Evolutionary conservation across 2,113 vertebrate species (phyloP), one percentile per base, ranked within the genome.

Genomic region (Erythrocercus mccallii): DNA sequence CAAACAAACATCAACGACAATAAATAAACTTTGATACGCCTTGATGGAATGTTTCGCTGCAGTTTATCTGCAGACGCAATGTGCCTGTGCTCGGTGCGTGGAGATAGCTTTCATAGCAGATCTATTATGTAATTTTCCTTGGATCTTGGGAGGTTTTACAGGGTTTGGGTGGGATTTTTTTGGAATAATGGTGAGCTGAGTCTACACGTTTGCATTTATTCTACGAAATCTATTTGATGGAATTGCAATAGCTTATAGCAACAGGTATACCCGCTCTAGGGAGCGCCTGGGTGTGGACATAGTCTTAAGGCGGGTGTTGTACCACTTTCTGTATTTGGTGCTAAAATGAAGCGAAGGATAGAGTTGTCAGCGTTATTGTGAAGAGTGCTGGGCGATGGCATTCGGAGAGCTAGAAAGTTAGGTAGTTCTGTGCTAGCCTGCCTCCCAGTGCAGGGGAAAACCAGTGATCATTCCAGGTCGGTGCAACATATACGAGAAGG

Each of bases 401-500:
- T 64, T 40, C 57, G 57, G 30, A 90, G 33, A 56, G 65, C 56
- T 64, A 40, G 38, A 74, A 97, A 94, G 61, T 94, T 81, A n/a
- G 82, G 42, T 35, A 90, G 45, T 40, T 72, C 72, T 47, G 51
- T n/a, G 71, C 28, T 88, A 90, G 90, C 56, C 68, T 86, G 80
- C 47, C 91, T 96, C 68, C 71, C 77, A 95, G 95, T 89, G 92
- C 94, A 95, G 83, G 94, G 60, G 94, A 87, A 96, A 87, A 70
- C 51, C 74, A 77, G 79, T 82, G 72, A 93, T 86, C 68, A 66
- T 51, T 94, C 44, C 93, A 96, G 82, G 51, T 96, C 88, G 7
- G 58, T 95, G 86, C 73, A 96, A 97, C 97, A 97, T 72, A 88
- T 51, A 96, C 61, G 64, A 86, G 92, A 88, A 96, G 71, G 27